Conservation (phyloP, 2,888 invertebrate genomes). For the Teinopalpus imperialis region DNA sequence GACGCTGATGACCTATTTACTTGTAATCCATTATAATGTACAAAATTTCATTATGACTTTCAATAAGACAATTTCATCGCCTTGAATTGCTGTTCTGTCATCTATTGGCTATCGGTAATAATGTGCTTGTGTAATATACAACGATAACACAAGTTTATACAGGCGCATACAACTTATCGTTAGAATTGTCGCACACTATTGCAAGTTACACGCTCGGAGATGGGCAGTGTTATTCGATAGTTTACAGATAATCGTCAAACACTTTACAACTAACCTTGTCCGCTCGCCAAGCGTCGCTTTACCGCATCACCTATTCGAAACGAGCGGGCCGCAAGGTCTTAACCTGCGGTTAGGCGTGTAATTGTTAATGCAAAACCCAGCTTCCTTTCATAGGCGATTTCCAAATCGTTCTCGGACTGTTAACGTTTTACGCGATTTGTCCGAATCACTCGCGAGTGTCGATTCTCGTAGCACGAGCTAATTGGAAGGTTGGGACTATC, state of each 20-base stretch:
- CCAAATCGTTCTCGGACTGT: conserved; percentile 27
- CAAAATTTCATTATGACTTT: no score
- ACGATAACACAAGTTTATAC: conserved; percentile 26
- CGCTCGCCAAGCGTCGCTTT: conserved; percentile 44
- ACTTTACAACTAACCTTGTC: conserved; percentile 60
- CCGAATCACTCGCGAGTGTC: conserved; percentile 3
- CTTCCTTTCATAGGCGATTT: conserved; percentile 32
- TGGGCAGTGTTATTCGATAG: neutral
- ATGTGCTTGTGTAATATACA: conserved; percentile 31
- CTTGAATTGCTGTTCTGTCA: conserved; percentile 55
- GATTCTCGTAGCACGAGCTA: conserved; percentile 6
- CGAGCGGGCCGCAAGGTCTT: conserved; percentile 50
- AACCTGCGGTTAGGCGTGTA: conserved; percentile 45
- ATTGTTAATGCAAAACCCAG: conserved; percentile 53
- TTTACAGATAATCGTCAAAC: conserved; percentile 30
- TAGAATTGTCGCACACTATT: no score
- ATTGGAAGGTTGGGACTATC: conserved; percentile 6
- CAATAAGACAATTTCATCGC: conserved; percentile 49
- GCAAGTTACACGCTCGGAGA: no score
- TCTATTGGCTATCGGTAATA: conserved; percentile 50
- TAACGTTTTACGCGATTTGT: conserved; percentile 1
- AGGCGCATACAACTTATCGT: conserved; percentile 3
- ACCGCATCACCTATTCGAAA: conserved; percentile 54
- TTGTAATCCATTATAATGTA: conserved; percentile 42
- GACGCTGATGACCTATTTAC: conserved; percentile 42